Percentiles rank a stretch among this genome's conserved stretches.
Evolutionary conservation across 2,797 vertebrate genomes (phyloP).

Genomic region (Mastacembelus armatus): DNA sequence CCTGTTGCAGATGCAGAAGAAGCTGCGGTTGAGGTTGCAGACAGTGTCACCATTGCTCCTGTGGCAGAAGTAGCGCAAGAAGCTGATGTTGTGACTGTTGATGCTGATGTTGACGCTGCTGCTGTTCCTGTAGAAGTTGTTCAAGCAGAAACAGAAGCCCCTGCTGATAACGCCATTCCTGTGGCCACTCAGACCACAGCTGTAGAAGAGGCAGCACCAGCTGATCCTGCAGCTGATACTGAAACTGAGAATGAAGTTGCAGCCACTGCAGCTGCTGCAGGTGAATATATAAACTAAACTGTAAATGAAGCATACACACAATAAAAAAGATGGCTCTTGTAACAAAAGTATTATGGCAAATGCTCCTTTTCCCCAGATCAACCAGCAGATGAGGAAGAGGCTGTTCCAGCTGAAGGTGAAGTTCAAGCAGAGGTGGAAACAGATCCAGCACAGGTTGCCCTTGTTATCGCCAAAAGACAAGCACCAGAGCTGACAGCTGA

Average conservation of each 20-base stretch:
- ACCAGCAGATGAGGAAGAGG: constrained; percentile 37
- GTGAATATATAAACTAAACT: constrained; percentile 51
- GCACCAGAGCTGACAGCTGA: constrained; percentile 79
- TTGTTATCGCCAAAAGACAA: constrained; percentile 90
- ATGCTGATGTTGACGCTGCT: constrained; percentile 7
- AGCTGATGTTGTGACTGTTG: constrained; percentile 25
- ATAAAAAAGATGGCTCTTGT: background rate
- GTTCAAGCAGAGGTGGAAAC: constrained; percentile 60
- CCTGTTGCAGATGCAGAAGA: constrained; percentile 65
- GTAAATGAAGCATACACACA: background rate
- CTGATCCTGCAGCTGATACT: constrained; percentile 20
- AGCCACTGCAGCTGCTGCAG: constrained; percentile 66
- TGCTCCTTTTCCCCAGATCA: constrained; percentile 18
- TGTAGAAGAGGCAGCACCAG: constrained; percentile 52
- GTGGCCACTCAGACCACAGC: constrained; percentile 59
- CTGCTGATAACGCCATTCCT: constrained; percentile 56
- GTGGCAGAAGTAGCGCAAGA: constrained; percentile 55
- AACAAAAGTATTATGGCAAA: background rate
- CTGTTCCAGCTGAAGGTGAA: constrained; percentile 56
- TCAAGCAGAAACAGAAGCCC: constrained; percentile 51
- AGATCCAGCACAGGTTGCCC: constrained; percentile 69
- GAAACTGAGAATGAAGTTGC: constrained; percentile 71
- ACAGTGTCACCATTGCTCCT: constrained; percentile 46
- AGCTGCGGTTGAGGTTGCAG: constrained; percentile 46
- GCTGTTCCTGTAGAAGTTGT: constrained; percentile 45